Evolutionary conservation across 2,797 vertebrate genomes (phyloP), one percentile per base, ranked within the genome.

Genomic region (Protonibea diacanthus): DNA sequence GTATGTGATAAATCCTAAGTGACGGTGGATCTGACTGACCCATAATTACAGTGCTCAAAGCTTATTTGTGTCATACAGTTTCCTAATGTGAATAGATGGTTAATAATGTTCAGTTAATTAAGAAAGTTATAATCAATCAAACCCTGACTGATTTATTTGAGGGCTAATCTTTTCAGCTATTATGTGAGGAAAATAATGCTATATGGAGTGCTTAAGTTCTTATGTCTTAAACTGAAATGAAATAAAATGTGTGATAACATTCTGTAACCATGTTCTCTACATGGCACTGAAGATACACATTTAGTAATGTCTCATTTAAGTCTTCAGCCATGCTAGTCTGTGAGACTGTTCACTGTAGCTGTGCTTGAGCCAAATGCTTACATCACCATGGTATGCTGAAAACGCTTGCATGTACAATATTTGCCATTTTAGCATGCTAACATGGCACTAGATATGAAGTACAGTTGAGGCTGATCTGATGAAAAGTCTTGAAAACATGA

Each of bases 1-100:
- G 47, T 92, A 90, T 55, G 21, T 83, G 42, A 74, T 85, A 1
- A 60, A 6, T 58, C 27, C 11, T 67, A 55, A 66, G 47, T 8
- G 42, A 55, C 27, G 45, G 29, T 5, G 27, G 25, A 48, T 2
- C 17, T 14, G 13, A 64, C 1, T 10, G 7, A 21, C 12, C 27
- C 21, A 47, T 1, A 47, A n/a, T 29, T 12, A 44, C 33, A 38
- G 8, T 33, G 29, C 29, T 33, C 1, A 33, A 33, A 38, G 33
- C 33, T 38, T 38, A 38, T 38, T 38, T 38, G 33, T 38, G 33
- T 38, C 33, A 38, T 38, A 38, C 8, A 38, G 33, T 38, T 38
- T 38, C 33, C 8, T 40, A 48, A 48, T 33, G 25, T 17, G 20
- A 27, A 45, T 8, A 15, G 10, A 13, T 10, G 12, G n/a, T n/a